Conservation (phyloP, 2,113 vertebrate species). For the Corvus cornix region DNA sequence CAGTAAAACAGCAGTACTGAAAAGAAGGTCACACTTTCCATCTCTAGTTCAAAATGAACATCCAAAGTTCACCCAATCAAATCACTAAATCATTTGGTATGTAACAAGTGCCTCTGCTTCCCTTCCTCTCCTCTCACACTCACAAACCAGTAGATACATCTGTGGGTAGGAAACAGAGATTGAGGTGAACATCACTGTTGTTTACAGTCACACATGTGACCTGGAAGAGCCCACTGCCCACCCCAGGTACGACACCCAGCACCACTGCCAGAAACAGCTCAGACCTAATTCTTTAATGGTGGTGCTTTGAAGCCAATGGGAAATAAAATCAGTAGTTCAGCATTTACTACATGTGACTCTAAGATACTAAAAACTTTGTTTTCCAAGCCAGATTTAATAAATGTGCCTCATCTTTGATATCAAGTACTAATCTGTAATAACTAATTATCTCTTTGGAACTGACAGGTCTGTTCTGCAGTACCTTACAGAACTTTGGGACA, state of each 20-base stretch:
- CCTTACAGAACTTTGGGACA: background rate
- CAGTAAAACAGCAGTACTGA: background rate
- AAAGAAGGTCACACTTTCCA: background rate
- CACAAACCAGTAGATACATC: background rate
- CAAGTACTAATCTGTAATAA: background rate
- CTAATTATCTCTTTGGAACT: background rate
- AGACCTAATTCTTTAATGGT: background rate
- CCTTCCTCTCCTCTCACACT: background rate
- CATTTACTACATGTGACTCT: background rate
- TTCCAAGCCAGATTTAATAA: background rate
- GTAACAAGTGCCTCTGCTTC: background rate
- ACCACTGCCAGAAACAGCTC: background rate
- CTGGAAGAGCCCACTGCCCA: background rate
- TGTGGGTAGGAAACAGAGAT: background rate
- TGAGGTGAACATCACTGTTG: background rate
- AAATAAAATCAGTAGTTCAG: background rate
- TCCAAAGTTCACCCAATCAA: background rate
- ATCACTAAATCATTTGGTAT: background rate
- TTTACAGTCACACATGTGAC: background rate
- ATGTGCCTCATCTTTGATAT: background rate
- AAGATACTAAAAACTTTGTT: background rate
- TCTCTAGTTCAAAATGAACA: background rate
- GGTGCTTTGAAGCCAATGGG: background rate
- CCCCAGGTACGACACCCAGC: background rate
- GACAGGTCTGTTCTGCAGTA: background rate